Conservation (phyloP, 37 sponge, comb jelly and placozoan species). For the Cladorhizidae sp. region DNA sequence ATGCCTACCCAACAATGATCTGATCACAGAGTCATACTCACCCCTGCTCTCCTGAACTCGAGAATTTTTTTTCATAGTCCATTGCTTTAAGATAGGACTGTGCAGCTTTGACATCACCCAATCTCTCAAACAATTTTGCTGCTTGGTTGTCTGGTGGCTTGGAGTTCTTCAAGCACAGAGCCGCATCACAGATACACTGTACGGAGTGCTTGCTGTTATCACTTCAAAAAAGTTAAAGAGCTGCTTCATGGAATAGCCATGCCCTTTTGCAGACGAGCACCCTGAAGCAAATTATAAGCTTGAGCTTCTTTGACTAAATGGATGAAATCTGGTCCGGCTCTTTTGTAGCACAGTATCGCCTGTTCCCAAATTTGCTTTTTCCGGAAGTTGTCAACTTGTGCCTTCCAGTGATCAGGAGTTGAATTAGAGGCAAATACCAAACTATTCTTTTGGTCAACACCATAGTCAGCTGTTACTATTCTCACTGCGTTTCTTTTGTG, state of each 20-base stretch:
- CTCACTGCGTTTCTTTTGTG: conserved; percentile 43
- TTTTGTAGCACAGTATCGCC: conserved; percentile 67
- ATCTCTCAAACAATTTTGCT: conserved; percentile 64
- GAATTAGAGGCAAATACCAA: conserved; percentile 43
- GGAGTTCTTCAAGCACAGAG: conserved; percentile 56
- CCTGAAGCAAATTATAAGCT: conserved; percentile 32
- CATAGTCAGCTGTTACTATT: conserved; percentile 25
- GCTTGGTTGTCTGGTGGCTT: conserved; percentile 31
- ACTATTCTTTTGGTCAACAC: not conserved
- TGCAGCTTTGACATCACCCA: conserved; percentile 52
- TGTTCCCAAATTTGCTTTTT: conserved; percentile 56
- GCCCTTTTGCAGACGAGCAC: conserved; percentile 28
- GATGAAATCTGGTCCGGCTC: conserved; percentile 34
- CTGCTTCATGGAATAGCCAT: conserved; percentile 44
- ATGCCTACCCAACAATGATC: not conserved
- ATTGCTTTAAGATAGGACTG: conserved; percentile 38
- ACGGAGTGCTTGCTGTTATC: conserved; percentile 31
- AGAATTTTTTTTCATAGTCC: conserved; percentile 34
- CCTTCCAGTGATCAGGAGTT: conserved; percentile 28
- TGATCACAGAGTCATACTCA: conserved; percentile 32
- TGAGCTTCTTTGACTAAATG: conserved; percentile 36
- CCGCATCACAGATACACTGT: conserved; percentile 47
- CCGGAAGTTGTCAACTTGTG: conserved; percentile 66
- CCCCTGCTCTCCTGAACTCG: conserved; percentile 18
- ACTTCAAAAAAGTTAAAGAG: conserved; percentile 43